phyloP scores from a whole-genome alignment of 1,140 invertebrate genomes.

The Scaptomyza graminum region DNA sequence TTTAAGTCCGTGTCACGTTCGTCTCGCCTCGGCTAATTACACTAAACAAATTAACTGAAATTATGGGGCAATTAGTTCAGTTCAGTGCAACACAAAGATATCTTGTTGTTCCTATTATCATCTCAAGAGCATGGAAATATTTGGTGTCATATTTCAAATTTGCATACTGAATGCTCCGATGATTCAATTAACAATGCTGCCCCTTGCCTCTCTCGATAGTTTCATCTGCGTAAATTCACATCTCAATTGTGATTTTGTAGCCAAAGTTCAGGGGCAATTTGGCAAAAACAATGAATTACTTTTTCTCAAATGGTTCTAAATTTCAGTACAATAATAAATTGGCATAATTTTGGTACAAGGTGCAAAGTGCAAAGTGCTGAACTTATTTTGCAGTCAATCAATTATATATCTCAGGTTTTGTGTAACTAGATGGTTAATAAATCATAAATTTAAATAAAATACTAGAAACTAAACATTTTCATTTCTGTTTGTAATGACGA shows the following conservation, averaged over 20 bases:
- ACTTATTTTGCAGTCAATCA: too few relatives aligned
- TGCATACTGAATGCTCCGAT: slow-evolving; percentile 29
- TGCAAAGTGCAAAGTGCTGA: not conserved
- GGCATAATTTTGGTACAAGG: slow-evolving; percentile 2
- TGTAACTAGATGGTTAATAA: too few relatives aligned
- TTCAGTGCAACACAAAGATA: slow-evolving; percentile 4
- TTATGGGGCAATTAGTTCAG: slow-evolving; percentile 40
- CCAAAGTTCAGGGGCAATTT: slow-evolving; percentile 53
- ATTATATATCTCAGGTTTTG: too few relatives aligned
- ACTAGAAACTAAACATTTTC: too few relatives aligned
- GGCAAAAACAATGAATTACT: slow-evolving; percentile 29
- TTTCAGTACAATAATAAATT: slow-evolving; percentile 18
- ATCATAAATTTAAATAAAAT: too few relatives aligned
- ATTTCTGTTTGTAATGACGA: too few relatives aligned
- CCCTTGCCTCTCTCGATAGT: slow-evolving; percentile 2
- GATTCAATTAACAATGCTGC: slow-evolving; percentile 35
- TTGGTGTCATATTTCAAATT: slow-evolving; percentile 14
- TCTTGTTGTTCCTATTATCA: not conserved
- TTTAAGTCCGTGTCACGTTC: slow-evolving; percentile 34
- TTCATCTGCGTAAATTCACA: slow-evolving; percentile 8
- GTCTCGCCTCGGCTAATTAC: slow-evolving; percentile 32
- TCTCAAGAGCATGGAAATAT: slow-evolving; percentile 7
- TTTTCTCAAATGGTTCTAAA: not conserved
- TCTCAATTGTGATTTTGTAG: slow-evolving; percentile 18
- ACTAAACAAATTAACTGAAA: slow-evolving; percentile 48